Evolutionary conservation across 35 echinoderm and acorn worm genomes (phyloP).

Genomic region (Lytechinus pictus): DNA sequence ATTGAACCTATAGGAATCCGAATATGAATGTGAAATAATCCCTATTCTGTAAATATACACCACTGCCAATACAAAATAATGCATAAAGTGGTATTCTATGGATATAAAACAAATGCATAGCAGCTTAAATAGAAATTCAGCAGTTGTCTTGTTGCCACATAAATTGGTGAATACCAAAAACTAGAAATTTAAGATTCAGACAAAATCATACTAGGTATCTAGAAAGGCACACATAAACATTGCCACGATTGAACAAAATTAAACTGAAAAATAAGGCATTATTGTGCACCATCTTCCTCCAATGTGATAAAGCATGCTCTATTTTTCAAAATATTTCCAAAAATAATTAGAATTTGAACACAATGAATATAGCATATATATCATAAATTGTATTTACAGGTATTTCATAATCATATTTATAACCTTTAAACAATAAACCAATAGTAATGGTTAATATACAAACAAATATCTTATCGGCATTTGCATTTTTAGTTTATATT

Average conservation of each 20-base stretch:
- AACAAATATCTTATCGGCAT: not conserved
- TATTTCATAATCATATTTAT: slow-evolving; percentile 13
- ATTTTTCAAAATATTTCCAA: not conserved
- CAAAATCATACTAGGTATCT: not conserved
- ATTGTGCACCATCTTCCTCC: not conserved
- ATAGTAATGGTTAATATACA: not conserved
- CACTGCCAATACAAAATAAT: too few species aligned
- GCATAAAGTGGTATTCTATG: too few species aligned
- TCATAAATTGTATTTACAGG: slow-evolving; percentile 5
- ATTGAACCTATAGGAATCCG: too few species aligned
- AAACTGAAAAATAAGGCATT: slow-evolving; percentile 20
- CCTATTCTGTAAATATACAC: too few species aligned
- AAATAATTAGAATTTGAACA: not conserved
- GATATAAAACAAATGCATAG: not conserved
- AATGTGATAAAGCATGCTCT: slow-evolving; percentile 2
- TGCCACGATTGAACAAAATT: not conserved
- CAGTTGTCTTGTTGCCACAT: not conserved
- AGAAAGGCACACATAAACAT: slow-evolving; percentile 3
- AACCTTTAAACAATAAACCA: not conserved
- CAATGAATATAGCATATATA: not conserved
- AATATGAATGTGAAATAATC: too few species aligned
- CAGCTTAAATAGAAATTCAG: not conserved
- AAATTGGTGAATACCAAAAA: not conserved
- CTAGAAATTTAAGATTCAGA: not conserved
- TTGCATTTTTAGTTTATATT: too few species aligned